Conservation (phyloP, 2,888 invertebrate genomes). For the Cremastinae sp. region DNA sequence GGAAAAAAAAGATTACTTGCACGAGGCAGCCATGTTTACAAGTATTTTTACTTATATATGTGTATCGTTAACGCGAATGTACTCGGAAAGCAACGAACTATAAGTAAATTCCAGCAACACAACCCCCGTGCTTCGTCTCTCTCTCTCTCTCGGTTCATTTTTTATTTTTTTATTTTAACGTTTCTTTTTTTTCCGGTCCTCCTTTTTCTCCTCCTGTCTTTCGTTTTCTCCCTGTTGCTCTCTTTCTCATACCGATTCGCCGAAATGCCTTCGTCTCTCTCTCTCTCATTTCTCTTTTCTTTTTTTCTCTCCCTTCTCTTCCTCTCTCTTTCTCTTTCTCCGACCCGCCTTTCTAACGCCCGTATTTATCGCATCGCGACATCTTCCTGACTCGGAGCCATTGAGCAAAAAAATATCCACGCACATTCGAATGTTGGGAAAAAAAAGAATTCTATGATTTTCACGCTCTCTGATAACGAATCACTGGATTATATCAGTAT, state of each 20-base stretch:
- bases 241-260: slow-evolving; percentile 19
- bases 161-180: not conserved
- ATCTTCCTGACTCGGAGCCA: slow-evolving; percentile 44
- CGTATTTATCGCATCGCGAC: slow-evolving; percentile 58
- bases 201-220: not conserved
- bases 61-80: too few relatives aligned
- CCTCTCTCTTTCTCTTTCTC: slow-evolving; percentile 34
- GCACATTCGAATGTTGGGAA: not conserved
- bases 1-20: too few relatives aligned
- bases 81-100: too few relatives aligned
- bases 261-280: slow-evolving; percentile 22
- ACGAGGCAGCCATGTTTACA: too few relatives aligned
- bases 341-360: slow-evolving; percentile 53
- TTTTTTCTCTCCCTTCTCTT: slow-evolving; percentile 4
- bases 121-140: not conserved
- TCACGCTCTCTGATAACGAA: too few relatives aligned
- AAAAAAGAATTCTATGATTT: too few relatives aligned
- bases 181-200: not conserved
- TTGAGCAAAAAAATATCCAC: slow-evolving; percentile 42
- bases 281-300: slow-evolving; percentile 1
- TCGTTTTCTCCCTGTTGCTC: slow-evolving; percentile 12
- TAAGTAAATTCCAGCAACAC: too few relatives aligned
- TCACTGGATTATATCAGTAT: too few relatives aligned
- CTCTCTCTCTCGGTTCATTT: not conserved
- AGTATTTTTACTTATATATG: too few relatives aligned